Evolutionary conservation across 2,888 invertebrate genomes (phyloP).

Genomic region (Spisula subtruncata): DNA sequence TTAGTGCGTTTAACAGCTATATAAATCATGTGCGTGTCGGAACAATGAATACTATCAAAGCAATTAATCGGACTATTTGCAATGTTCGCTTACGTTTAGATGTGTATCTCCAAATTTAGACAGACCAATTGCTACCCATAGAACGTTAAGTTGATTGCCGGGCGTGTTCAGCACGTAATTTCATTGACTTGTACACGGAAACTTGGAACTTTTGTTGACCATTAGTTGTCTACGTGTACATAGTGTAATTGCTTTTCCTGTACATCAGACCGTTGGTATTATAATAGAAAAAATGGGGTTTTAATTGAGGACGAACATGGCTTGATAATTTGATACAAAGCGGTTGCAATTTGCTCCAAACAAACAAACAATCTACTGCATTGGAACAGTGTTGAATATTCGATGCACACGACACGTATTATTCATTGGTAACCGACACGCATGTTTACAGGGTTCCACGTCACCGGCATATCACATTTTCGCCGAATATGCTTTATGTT

Average conservation of each 20-base stretch:
- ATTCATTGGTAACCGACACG: too few relatives aligned
- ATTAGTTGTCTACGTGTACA: background rate
- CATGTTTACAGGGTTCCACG: too few relatives aligned
- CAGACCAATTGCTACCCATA: background rate
- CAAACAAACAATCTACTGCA: too few relatives aligned
- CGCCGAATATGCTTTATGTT: too few relatives aligned
- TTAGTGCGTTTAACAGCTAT: conserved; percentile 15
- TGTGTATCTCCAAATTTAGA: background rate
- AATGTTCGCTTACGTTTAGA: background rate
- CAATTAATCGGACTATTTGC: conserved; percentile 16
- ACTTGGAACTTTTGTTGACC: background rate
- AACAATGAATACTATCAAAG: background rate
- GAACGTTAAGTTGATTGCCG: background rate
- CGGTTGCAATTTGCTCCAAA: background rate
- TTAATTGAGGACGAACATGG: background rate
- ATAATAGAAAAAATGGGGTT: background rate
- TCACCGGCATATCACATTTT: too few relatives aligned
- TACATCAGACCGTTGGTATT: background rate
- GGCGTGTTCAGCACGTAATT: background rate
- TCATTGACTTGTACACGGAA: background rate
- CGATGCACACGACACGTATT: too few relatives aligned
- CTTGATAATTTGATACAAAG: background rate
- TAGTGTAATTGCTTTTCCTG: background rate
- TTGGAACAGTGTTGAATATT: too few relatives aligned
- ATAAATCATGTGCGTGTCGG: conserved; percentile 19